Conservation (phyloP, 2,113 vertebrate genomes). For the Rhagologus leucostigma region DNA sequence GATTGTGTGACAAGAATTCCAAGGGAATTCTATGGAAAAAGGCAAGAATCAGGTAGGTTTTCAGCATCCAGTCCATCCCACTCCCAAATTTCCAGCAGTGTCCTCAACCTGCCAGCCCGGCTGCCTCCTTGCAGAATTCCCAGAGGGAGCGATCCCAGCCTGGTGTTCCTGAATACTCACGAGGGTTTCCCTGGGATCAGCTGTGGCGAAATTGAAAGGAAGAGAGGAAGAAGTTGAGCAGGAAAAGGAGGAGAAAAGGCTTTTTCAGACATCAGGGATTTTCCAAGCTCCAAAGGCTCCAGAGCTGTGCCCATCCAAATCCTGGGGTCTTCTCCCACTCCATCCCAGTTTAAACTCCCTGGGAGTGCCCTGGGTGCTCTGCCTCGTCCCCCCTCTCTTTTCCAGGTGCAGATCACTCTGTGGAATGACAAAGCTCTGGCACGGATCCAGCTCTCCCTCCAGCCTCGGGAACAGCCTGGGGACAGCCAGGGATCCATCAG, state of each 20-base stretch:
- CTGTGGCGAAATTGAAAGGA: background rate
- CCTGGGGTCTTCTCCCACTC: accelerated
- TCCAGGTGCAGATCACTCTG: background rate
- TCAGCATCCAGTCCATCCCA: background rate
- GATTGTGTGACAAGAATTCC: background rate
- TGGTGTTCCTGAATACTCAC: accelerated
- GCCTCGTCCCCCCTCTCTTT: background rate
- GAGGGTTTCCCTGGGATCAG: background rate
- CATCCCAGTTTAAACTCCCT: background rate
- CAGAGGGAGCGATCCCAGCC: background rate
- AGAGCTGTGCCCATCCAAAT: background rate
- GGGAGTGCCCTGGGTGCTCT: background rate
- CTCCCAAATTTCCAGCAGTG: accelerated
- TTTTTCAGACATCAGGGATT: background rate
- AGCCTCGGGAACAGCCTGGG: background rate
- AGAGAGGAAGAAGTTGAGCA: background rate
- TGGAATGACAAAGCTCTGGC: background rate
- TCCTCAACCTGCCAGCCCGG: background rate
- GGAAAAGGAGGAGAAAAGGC: background rate
- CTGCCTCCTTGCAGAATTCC: background rate
- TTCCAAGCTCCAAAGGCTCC: background rate
- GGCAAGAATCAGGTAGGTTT: background rate
- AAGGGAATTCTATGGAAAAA: background rate
- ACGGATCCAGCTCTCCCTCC: background rate
- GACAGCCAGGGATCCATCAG: background rate